Conservation (phyloP, 37 sponge, comb jelly and placozoan species). For the Agelas oroides region DNA sequence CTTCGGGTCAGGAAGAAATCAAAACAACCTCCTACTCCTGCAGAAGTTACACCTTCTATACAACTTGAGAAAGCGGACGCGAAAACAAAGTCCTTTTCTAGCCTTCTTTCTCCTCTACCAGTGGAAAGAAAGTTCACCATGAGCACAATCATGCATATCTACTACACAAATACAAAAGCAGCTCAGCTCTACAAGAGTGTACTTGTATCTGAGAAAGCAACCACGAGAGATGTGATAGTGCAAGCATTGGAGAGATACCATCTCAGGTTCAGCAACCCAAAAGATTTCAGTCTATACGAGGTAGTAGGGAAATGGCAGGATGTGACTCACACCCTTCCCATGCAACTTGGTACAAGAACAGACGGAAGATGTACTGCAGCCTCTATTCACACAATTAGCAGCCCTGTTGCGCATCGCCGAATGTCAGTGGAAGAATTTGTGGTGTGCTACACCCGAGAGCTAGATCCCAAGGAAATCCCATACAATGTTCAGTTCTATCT, state of each 20-base stretch:
- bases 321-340: slow-evolving; percentile 5
- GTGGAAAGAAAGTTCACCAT: slow-evolving; percentile 44
- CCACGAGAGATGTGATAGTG: slow-evolving; percentile 58
- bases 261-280: slow-evolving; percentile 36
- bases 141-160: slow-evolving; percentile 69
- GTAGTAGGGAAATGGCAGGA: slow-evolving; percentile 70
- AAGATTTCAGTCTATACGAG: slow-evolving; percentile 55
- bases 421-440: slow-evolving; percentile 54
- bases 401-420: not conserved
- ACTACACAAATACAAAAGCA: slow-evolving; percentile 47
- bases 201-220: slow-evolving; percentile 65
- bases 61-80: not conserved
- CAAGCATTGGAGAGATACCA: slow-evolving; percentile 79
- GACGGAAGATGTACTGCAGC: not conserved
- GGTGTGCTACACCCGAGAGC: slow-evolving; percentile 49
- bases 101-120: slow-evolving; percentile 25
- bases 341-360: not conserved
- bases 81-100: not conserved
- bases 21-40: not conserved
- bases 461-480: slow-evolving; percentile 39
- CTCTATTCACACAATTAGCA: not conserved
- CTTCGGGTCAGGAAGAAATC: slow-evolving; percentile 29
- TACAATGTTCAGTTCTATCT: slow-evolving; percentile 55
- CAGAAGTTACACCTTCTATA: too few relatives aligned
- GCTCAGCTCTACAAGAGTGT: slow-evolving; percentile 77